Base-by-base conservation (phyloP, 2,888 invertebrate species). In the Noctuana brunneofusca region DNA sequence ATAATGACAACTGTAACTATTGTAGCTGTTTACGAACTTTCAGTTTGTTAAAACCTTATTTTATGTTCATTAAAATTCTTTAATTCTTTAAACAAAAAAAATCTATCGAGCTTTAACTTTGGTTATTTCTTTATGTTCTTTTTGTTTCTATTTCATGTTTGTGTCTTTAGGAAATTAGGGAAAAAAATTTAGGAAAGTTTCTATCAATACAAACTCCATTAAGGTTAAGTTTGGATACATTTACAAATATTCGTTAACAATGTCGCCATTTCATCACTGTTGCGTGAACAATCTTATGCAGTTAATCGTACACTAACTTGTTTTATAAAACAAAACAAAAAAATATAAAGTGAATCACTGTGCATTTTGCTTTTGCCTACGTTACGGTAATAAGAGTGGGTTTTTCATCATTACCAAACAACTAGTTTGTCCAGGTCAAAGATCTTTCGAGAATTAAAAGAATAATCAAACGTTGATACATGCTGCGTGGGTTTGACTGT, bases 361-460 rank as follows among this genome's bases (percentile, higher is more conserved):
- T 43, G 43, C 43, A 43, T 43, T 43, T 18, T 11, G 18, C 18
- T 41, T n/a, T n/a, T n/a, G 22, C 1, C 22, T 48, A 22, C n/a
- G 48, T 20, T 48, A 22, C n/a, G 12, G 22, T 24, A 22, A 48
- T 12, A 48, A 22, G 22, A 48, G 22, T 38, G 48, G 22, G n/a
- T n/a, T 48, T 48, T 48, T n/a, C 48, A 48, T 48, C n/a, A 24
- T 24, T 48, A n/a, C 20, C 22, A n/a, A 24, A n/a, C n/a, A 22
- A 48, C 48, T 48, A 48, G 48, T 48, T 48, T 48, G 48, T 22
- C 22, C 48, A 48, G 48, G 48, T 48, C 48, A 22, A 48, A 22
- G 48, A 48, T 48, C 48, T 48, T 48, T 48, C 48, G 20, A 48
- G 48, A 48, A 48, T 48, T 8, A 48, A 48, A 48, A 48, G 11